Conservation (phyloP, 64 coral and sea anemone genomes). For the Dendronephthya gigantea region DNA sequence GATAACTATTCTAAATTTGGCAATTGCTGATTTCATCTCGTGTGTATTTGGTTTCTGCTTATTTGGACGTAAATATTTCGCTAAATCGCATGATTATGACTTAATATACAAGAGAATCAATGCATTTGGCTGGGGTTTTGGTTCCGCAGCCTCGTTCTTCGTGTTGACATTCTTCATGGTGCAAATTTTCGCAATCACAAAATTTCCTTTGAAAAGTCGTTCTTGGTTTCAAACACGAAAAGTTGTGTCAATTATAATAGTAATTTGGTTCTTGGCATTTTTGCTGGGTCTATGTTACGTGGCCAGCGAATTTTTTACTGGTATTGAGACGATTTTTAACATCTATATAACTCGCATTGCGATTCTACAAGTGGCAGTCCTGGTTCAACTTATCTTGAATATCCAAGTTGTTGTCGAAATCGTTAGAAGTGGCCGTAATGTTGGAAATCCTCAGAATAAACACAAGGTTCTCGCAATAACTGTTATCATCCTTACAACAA, state of each 20-base stretch:
- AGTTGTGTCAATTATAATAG: neutral
- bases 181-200: neutral
- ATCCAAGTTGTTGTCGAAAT: neutral
- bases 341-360: neutral
- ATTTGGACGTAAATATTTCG: too few species aligned
- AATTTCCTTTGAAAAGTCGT: neutral
- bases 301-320: neutral
- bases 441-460: neutral
- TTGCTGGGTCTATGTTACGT: neutral
- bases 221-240: neutral
- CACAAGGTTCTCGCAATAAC: neutral
- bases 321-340: neutral
- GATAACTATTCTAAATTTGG: neutral
- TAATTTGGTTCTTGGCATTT: neutral
- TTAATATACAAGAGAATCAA: too few species aligned
- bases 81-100: too few species aligned
- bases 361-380: neutral
- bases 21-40: neutral
- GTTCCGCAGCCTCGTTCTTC: neutral
- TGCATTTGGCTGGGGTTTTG: neutral
- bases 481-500: neutral
- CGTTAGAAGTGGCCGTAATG: neutral
- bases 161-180: neutral
- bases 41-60: neutral
- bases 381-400: neutral